phyloP scores from a whole-genome alignment of 2,888 invertebrate genomes.

The Zele albiditarsus region DNA sequence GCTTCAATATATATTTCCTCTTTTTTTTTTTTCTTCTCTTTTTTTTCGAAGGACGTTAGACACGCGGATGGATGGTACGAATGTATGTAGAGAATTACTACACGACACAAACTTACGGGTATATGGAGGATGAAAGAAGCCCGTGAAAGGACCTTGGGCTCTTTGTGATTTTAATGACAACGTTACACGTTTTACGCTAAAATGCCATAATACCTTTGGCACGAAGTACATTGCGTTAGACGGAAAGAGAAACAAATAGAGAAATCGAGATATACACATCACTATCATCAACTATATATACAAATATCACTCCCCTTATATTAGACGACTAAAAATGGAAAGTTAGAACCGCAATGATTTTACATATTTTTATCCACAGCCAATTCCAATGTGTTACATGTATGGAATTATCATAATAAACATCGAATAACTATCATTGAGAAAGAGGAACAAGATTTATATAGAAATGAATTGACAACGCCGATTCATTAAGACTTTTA shows the following conservation, averaged over 20 bases:
- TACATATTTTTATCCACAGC: background rate
- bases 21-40: background rate
- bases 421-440: background rate
- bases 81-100: background rate
- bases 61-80: background rate
- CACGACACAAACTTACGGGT: background rate
- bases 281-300: background rate
- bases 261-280: constrained; percentile 15
- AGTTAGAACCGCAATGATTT: constrained; percentile 3
- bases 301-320: constrained; percentile 6
- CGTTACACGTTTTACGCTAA: constrained; percentile 36
- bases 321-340: constrained; percentile 32
- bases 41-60: background rate
- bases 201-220: constrained; percentile 43
- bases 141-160: constrained; percentile 67
- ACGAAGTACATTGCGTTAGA: constrained; percentile 41
- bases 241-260: constrained; percentile 1
- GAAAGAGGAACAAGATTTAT: no score
- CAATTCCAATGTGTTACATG: background rate
- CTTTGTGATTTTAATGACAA: constrained; percentile 64
- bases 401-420: background rate
- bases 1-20: background rate
- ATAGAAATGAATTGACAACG: no score
- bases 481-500: no score
- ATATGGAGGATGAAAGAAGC: constrained; percentile 44